These are phyloP conservation scores for Onychomys leucogaster DNA, from an alignment of 2,797 vertebrate genomes.

Conservation along the genomic window DNA sequence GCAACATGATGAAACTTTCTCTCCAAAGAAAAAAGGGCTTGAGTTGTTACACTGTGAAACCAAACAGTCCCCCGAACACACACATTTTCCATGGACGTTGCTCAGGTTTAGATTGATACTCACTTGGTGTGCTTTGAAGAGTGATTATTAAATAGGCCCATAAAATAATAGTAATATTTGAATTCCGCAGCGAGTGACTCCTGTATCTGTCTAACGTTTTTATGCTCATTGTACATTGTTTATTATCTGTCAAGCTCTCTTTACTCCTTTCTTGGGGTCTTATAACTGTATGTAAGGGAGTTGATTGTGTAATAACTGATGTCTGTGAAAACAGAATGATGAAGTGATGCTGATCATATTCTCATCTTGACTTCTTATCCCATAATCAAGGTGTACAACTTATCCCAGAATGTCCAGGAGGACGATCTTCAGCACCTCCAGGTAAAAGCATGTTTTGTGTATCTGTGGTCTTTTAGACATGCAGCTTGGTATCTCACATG, in stretches of 20 bases:
- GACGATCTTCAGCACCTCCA: slow-evolving; percentile 99
- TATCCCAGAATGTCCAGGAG: slow-evolving; percentile 99
- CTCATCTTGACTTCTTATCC: slow-evolving; percentile 62
- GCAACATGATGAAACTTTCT: not conserved
- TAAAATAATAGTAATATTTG: slow-evolving; percentile 57
- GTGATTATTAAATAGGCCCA: slow-evolving; percentile 9
- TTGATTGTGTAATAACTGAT: slow-evolving; percentile 22
- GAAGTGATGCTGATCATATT: slow-evolving; percentile 20
- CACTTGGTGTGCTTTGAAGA: not conserved
- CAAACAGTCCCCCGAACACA: not conserved
- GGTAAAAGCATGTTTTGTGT: slow-evolving; percentile 86
- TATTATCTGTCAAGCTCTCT: slow-evolving; percentile 20
- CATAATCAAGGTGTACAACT: slow-evolving; percentile 95
- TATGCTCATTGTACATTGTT: not conserved
- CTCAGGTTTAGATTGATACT: slow-evolving; percentile 33
- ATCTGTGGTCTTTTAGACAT: not conserved
- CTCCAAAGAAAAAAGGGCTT: not conserved
- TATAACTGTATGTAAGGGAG: slow-evolving; percentile 11
- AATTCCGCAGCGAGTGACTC: not conserved
- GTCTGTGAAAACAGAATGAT: slow-evolving; percentile 35
- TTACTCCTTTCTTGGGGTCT: slow-evolving; percentile 14
- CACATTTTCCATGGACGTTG: not conserved
- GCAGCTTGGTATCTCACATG: not conserved
- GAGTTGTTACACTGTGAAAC: not conserved
- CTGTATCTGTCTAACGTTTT: slow-evolving; percentile 28